phyloP scores from a whole-genome alignment of 1,140 invertebrate genomes.

The Cyclargus thomasi region DNA sequence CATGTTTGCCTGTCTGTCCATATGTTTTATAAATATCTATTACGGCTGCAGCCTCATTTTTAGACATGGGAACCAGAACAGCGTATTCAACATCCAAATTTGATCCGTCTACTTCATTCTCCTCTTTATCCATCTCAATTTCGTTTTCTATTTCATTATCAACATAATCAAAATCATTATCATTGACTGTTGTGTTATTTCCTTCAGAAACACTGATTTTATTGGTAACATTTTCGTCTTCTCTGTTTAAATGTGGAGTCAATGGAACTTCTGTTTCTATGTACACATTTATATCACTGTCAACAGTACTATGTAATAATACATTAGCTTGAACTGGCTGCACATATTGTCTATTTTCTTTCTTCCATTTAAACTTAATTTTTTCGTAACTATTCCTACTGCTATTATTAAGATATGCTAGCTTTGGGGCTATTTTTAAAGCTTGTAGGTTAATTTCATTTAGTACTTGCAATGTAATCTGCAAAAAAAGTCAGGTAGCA shows the following conservation, averaged over 20 bases:
- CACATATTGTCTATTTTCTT: constrained; percentile 34
- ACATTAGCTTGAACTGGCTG: constrained; percentile 38
- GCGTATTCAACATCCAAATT: constrained; percentile 58
- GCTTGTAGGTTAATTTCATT: constrained; percentile 35
- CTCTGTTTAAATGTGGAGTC: background rate
- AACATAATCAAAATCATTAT: background rate
- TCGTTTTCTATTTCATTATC: constrained; percentile 20
- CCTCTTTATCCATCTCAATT: constrained; percentile 25
- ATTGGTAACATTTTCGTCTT: background rate
- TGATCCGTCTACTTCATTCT: constrained; percentile 39
- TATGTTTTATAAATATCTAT: constrained; percentile 55
- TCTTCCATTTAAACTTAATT: constrained; percentile 52
- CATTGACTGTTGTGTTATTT: constrained; percentile 22
- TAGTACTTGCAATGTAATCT: constrained; percentile 45
- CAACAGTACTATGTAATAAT: constrained; percentile 41
- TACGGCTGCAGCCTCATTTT: constrained; percentile 51
- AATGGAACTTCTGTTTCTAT: background rate
- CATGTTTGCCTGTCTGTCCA: constrained; percentile 38
- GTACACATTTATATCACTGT: constrained; percentile 25
- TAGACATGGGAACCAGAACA: constrained; percentile 43
- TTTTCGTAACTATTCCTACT: constrained; percentile 39
- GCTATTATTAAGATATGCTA: constrained; percentile 42
- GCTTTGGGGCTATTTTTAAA: constrained; percentile 38
- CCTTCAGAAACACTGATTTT: background rate
- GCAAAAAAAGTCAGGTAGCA: constrained; percentile 23